Percentiles rank a stretch among this genome's conserved stretches.
Evolutionary conservation across 2,113 vertebrate species (phyloP).

Genomic region (Neolamprologus variostigma): DNA sequence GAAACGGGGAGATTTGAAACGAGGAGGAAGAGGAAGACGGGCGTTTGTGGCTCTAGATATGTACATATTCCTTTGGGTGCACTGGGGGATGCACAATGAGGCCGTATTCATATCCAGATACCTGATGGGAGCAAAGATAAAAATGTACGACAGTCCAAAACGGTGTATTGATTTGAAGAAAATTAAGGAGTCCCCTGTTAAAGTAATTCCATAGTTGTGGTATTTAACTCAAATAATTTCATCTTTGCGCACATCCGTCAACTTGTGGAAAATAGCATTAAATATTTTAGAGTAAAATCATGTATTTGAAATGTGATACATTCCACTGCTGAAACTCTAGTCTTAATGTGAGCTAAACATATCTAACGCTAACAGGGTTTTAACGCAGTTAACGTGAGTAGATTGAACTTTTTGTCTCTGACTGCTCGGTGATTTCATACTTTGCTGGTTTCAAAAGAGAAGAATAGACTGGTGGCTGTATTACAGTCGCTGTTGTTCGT

Average conservation of each 20-base stretch:
- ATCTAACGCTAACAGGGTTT: neutral
- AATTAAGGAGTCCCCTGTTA: neutral
- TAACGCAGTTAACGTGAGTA: neutral
- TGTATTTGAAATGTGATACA: constrained; percentile 1
- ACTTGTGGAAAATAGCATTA: neutral
- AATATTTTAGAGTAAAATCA: neutral
- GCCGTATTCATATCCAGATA: neutral
- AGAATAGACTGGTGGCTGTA: neutral
- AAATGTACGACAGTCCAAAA: neutral
- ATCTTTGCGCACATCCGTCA: neutral
- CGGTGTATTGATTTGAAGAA: neutral
- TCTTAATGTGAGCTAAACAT: neutral
- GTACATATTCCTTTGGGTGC: neutral
- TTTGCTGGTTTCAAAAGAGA: neutral
- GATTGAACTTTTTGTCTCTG: neutral
- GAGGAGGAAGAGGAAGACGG: neutral
- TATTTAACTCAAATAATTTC: neutral
- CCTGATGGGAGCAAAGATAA: neutral
- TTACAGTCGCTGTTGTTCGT: neutral
- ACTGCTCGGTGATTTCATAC: neutral
- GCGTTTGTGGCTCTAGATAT: neutral
- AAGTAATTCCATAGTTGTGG: neutral
- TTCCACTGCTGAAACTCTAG: constrained; percentile 11
- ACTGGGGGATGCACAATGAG: neutral
- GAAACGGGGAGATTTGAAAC: neutral